Base-by-base conservation (phyloP, 2,113 vertebrate genomes). In the Acanthisitta chloris region DNA sequence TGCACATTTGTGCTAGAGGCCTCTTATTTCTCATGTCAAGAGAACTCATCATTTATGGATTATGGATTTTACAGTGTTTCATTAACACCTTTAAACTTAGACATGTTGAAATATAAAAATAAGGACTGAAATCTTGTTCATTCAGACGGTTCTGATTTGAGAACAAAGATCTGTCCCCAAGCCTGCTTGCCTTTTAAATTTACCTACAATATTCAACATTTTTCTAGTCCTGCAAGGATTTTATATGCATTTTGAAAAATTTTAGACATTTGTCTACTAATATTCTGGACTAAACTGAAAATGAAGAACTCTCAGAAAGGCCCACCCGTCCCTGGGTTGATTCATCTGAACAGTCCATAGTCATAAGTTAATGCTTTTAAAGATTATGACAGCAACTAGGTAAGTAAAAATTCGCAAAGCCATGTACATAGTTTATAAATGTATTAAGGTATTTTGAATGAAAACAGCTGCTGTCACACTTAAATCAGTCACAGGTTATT, bases 221-320 rank as follows among this genome's bases (percentile, higher is more conserved):
- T 85, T 89, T 79, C 8, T 9, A 26, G 9, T 34, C 33, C 17
- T 31, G 17, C 6, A 62, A 34, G 6, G 10, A 67, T 57, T 91
- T 74, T 3, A 51, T 45, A 80, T 57, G 4, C 0, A 1, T 31
- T 21, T 2, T 0, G 29, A 76, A 77, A 28, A 40, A 2, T 8
- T 3, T 20, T 62, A 29, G 14, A 16, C 3, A 25, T 45, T 16
- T 62, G 3, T 58, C 62, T 74, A 46, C 10, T 46, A 29, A 5
- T 73, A n/a, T 25, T 40, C 38, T 86, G 28, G 8, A 71, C 28
- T 81, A 52, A 73, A 45, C 10, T 38, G 46, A 84, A 91, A 58
- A 17, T 43, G 29, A 8, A 62, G 10, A 69, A 54, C 24, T 55
- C n/a, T 64, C 14, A 54, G 73, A 67, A 66, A 51, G 11, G 7